Percentiles rank a stretch among this genome's conserved stretches.
Conservation (phyloP, 2,113 vertebrate species). For the Sinocyclocheilus maitianheensis region DNA sequence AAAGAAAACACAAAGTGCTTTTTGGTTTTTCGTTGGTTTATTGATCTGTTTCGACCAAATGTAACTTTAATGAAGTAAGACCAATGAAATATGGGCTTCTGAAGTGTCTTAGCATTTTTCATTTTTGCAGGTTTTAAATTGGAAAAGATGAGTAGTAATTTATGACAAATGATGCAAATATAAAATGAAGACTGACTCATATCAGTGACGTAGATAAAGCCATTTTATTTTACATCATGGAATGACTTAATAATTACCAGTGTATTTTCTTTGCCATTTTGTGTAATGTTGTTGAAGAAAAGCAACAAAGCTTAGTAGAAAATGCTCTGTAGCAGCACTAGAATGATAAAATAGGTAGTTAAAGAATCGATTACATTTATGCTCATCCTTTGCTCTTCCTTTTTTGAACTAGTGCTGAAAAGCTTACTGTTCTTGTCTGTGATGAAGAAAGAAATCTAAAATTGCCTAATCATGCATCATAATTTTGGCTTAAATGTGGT, state of each 20-base stretch:
- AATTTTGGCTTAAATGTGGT: too few relatives aligned
- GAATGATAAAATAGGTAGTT: too few relatives aligned
- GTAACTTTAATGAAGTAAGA: background rate
- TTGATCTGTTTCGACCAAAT: background rate
- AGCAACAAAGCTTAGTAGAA: too few relatives aligned
- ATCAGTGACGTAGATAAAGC: background rate
- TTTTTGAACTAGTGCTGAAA: too few relatives aligned
- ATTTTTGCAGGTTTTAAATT: background rate
- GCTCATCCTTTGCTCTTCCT: too few relatives aligned
- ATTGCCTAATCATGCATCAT: too few relatives aligned
- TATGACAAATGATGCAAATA: background rate
- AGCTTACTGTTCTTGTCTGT: too few relatives aligned
- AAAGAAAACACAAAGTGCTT: background rate
- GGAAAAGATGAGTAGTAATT: background rate
- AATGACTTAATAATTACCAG: background rate
- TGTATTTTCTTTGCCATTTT: too few relatives aligned
- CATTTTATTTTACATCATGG: background rate
- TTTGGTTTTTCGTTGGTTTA: background rate
- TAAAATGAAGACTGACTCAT: background rate
- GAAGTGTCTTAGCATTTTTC: background rate
- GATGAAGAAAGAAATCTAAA: too few relatives aligned
- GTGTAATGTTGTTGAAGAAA: too few relatives aligned
- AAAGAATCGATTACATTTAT: too few relatives aligned
- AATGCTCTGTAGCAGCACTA: too few relatives aligned
- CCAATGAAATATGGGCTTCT: background rate